Evolutionary conservation across 2,888 invertebrate genomes (phyloP).

Genomic region (Troglohyphantes excavatus): DNA sequence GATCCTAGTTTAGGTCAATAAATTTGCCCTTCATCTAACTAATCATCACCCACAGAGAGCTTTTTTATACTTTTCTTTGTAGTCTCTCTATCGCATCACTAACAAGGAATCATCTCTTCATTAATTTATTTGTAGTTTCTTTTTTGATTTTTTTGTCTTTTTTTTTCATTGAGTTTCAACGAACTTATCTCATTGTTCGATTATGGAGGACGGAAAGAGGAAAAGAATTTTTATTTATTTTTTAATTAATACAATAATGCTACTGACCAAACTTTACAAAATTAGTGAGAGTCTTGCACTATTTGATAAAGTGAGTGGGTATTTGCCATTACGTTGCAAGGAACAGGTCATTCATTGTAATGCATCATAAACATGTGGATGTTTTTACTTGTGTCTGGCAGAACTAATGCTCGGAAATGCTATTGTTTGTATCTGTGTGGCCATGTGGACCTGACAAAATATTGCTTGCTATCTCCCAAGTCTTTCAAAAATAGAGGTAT

Average conservation of each 20-base stretch:
- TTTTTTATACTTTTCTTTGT: slow-evolving; percentile 57
- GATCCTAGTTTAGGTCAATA: not conserved
- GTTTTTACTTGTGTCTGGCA: not conserved
- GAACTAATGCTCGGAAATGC: slow-evolving; percentile 7
- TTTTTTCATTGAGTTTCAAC: not conserved
- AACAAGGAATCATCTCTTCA: slow-evolving; percentile 49
- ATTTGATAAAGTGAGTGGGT: not conserved
- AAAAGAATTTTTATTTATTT: not conserved
- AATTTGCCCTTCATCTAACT: slow-evolving; percentile 46
- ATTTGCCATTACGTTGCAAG: not conserved
- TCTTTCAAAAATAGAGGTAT: slow-evolving; percentile 40
- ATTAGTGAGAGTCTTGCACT: not conserved
- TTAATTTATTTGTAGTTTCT: slow-evolving; percentile 60
- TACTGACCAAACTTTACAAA: not conserved
- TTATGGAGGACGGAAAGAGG: not conserved
- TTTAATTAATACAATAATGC: not conserved
- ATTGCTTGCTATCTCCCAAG: slow-evolving; percentile 16
- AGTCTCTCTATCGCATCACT: slow-evolving; percentile 53
- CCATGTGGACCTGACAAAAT: slow-evolving; percentile 17
- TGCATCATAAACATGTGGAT: not conserved
- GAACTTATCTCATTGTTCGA: not conserved
- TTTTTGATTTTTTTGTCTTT: not conserved
- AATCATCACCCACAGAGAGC: slow-evolving; percentile 44
- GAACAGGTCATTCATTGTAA: not conserved
- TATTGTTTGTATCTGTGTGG: slow-evolving; percentile 2